Conservation (phyloP, 2,113 vertebrate genomes). For the Epinephelus moara region DNA sequence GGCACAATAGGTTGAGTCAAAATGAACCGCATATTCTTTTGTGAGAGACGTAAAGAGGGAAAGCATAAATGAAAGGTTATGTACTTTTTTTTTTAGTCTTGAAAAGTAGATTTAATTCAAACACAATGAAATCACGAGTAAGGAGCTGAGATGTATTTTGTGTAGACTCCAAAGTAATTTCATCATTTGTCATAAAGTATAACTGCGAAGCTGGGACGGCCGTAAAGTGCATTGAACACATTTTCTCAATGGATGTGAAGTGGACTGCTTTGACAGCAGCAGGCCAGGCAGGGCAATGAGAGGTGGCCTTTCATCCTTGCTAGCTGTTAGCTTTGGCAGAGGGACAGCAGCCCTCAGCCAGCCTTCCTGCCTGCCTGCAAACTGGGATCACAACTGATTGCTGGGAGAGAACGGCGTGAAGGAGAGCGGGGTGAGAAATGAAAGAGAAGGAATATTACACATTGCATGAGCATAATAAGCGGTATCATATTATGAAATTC, state of each 20-base stretch:
- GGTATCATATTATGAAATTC: slow-evolving; percentile 40
- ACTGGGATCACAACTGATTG: slow-evolving; percentile 37
- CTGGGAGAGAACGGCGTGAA: slow-evolving; percentile 13
- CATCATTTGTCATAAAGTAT: slow-evolving; percentile 6
- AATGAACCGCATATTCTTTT: not conserved
- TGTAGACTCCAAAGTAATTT: slow-evolving; percentile 22
- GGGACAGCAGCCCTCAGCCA: slow-evolving; percentile 49
- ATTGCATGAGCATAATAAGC: slow-evolving; percentile 46
- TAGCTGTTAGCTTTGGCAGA: slow-evolving; percentile 78
- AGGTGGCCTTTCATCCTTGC: slow-evolving; percentile 73
- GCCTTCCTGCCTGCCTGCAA: slow-evolving; percentile 58
- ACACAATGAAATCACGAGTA: not conserved
- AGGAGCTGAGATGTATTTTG: not conserved
- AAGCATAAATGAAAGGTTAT: not conserved
- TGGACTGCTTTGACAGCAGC: slow-evolving; percentile 53
- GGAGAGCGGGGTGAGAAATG: slow-evolving; percentile 26
- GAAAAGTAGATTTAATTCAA: not conserved
- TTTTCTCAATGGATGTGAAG: slow-evolving; percentile 69
- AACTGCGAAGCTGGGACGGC: slow-evolving; percentile 22
- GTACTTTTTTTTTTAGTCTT: not conserved
- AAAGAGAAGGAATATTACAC: slow-evolving; percentile 36
- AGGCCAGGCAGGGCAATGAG: slow-evolving; percentile 64
- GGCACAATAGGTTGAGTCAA: not conserved
- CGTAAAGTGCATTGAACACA: slow-evolving; percentile 27
- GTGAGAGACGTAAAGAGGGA: not conserved